Evolutionary conservation across 2,113 vertebrate genomes (phyloP), one percentile per base, ranked within the genome.

Genomic region (Noturus placidus): DNA sequence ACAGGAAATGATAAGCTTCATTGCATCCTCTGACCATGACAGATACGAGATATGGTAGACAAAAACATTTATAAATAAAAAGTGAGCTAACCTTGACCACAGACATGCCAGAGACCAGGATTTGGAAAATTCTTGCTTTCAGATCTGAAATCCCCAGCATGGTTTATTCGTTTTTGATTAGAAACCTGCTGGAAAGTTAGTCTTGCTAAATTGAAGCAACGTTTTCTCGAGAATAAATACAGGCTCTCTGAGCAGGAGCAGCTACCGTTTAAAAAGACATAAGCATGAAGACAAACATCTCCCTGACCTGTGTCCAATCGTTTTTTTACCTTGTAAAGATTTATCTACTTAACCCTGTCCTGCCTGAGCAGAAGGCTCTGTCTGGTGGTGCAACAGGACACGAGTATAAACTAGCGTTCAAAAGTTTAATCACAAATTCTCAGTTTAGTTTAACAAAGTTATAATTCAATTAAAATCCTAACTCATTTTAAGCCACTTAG

Each of bases 71-170:
- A 54, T 14, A 14, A 14, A 54, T 14, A 54, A 14, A 14, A 14
- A 3, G 19, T 79, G n/a, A 46, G 22, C 70, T 72, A 78, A 61
- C 67, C 46, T 67, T 83, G 15, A 50, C 79, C 80, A 74, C 54
- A 56, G 54, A 50, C 20, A 35, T 46, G 69, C 67, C 67, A 56
- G 50, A 70, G 52, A 72, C 42, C 70, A 84, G 88, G 88, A 89
- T 85, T 63, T 86, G 88, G 88, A 89, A 90, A 87, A 88, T 65
- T 54, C 56, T 63, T 78, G 46, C 82, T 87, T 61, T 88, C 88
- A 82, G 35, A 88, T 56, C 61, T 80, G 57, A 85, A 83, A 89
- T 81, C 42, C 85, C 11, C 82, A 50, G 42, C 67, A 56, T 17
- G 81, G 77, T 91, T 88, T 87, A 77, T 86, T 83, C 79, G 25